Base-by-base conservation (phyloP, 2,797 vertebrate species). In the Glossophaga mutica region DNA sequence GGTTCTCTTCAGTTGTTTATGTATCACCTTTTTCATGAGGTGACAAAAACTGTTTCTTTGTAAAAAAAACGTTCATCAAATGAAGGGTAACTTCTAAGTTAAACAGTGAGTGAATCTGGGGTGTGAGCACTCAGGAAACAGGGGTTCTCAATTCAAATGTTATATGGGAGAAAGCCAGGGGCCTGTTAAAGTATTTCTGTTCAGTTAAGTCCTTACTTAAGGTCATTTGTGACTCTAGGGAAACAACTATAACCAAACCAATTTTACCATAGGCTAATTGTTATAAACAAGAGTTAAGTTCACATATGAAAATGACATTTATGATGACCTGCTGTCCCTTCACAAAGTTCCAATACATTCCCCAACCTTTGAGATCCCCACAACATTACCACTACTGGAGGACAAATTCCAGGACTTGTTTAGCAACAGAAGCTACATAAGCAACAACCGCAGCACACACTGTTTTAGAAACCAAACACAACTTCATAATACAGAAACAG, bases 1-100 rank as follows among this genome's bases (percentile, higher is more conserved):
- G 73, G 73, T 52, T 77, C 74, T 94, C 82, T 73, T 95, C 34
- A 95, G 87, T 87, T 97, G 70, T 92, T 97, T 91, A 92, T 42
- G 46, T 76, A 91, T 48, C 12, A 82, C 86, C 42, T 77, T 73
- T 92, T 42, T 94, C 70, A 91, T 15, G 46, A 96, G 57, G 89
- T 91, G 48, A 96, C 81, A 96, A 88, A 96, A 93, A 76, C 62
- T 55, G 70, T 68, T 92, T 95, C 24, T 95, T 65, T 70, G 44
- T 42, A 71, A 79, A 93, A 79, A 78, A 89, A 78, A 78, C n/a
- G 9, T 88, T 57, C 32, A 86, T 83, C 62, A 95, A 97, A 78
- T 34, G 37, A 96, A 95, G 44, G 44, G 87, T 87, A 90, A 84
- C 46, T 84, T 95, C 26, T 71, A 88, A 93, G 84, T 90, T 82